Evolutionary conservation across 2,888 invertebrate species (phyloP), one percentile per base, ranked within the genome.

Genomic region (Harmothoe impar): DNA sequence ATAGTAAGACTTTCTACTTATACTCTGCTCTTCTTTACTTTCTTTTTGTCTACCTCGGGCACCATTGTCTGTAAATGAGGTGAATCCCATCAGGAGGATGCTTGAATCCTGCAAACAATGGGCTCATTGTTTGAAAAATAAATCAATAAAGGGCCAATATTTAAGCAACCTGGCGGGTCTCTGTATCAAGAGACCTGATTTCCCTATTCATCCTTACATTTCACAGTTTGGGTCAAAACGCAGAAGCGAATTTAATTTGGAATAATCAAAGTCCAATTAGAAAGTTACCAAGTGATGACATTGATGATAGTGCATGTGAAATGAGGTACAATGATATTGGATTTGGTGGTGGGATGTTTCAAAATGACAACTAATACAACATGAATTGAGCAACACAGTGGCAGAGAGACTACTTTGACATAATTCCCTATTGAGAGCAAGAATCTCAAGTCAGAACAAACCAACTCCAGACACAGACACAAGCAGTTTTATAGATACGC

Each of bases 1-100:
- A 72, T 72, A 72, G 72, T 72, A 72, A 72, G 72, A 72, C 72
- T n/a, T 72, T 72, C 25, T n/a, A 72, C 20, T 29, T 72, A 43
- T 43, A 12, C 72, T 72, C 25, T 29, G 5, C 3, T 29, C 25
- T 29, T 29, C 31, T 72, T 15, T 15, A 15, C 29, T 72, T 72
- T 25, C 10, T 72, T 72, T 72, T 29, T 25, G 25, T n/a, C 3
- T 29, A 15, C 5, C 72, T 29, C 29, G 5, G 72, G 0, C 15
- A 29, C 7, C 72, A 29, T 72, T 72, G 62, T 62, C 62, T 62
- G 20, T 72, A 72, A 25, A 72, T 72, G 31, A 29, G 31, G 29
- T 25, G 25, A 72, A 72, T 62, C 62, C 10, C 62, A 62, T 62
- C 62, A 43, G 62, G 15, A n/a, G 23, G 62, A 62, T 3, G 62